A percentile compares a stretch with the other conserved stretches of the same genome.
phyloP scores from a whole-genome alignment of 2,113 vertebrate species.

The Ochotona curzoniae region DNA sequence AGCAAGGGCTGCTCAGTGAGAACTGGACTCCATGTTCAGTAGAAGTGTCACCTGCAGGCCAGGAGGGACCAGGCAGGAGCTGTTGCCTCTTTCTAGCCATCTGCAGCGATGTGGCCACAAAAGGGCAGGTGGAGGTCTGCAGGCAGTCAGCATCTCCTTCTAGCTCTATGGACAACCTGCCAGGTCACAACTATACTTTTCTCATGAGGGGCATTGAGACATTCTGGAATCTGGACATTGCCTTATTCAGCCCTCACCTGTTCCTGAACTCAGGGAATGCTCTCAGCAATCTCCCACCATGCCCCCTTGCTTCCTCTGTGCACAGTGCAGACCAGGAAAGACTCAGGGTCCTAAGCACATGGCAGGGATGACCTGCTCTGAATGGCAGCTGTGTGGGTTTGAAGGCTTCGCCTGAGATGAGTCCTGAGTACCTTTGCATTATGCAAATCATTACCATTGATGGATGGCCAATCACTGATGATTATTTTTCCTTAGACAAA shows the following conservation, averaged over 20 bases:
- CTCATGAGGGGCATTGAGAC: not conserved
- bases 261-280: not conserved
- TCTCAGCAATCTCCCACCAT: not conserved
- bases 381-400: too few species aligned
- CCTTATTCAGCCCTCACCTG: not conserved
- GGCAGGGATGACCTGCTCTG: too few species aligned
- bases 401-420: not conserved
- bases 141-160: not conserved
- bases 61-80: not conserved
- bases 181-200: not conserved
- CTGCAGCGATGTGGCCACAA: not conserved
- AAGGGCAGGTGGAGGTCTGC: too few species aligned
- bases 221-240: not conserved
- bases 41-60: not conserved
- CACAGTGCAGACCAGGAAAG: not conserved
- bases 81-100: not conserved
- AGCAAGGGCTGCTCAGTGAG: not conserved
- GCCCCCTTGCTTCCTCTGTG: not conserved
- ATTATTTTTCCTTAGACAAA: not conserved
- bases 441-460: not conserved
- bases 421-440: not conserved
- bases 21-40: not conserved
- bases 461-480: not conserved
- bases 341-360: not conserved
- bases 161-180: not conserved